phyloP scores from a whole-genome alignment of 2,113 vertebrate genomes.

The Hylia prasina region DNA sequence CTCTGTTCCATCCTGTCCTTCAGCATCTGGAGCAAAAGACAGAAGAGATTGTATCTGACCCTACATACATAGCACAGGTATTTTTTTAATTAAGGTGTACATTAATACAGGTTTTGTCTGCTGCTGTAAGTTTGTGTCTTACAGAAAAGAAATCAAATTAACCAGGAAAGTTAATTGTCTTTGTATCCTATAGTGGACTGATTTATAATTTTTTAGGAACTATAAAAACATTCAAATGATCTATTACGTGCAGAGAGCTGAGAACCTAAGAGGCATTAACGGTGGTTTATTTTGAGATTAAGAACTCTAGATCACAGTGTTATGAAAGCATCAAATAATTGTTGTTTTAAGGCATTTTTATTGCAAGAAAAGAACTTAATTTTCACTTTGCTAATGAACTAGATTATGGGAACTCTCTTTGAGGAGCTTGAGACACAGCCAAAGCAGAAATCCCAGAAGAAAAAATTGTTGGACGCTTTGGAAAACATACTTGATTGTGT shows the following conservation, averaged over 20 bases:
- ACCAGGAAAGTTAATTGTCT: neutral
- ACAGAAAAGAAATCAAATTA: neutral
- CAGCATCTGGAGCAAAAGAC: constrained; percentile 74
- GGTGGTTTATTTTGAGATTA: neutral
- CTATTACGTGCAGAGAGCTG: neutral
- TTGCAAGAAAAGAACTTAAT: neutral
- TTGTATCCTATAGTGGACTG: neutral
- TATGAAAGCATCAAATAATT: neutral
- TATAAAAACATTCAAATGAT: neutral
- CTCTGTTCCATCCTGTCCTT: constrained; percentile 76
- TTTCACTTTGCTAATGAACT: neutral
- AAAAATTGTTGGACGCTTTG: constrained; percentile 71
- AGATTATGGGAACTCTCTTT: constrained; percentile 80
- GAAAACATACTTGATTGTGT: constrained; percentile 76
- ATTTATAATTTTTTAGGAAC: neutral
- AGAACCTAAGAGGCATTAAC: neutral
- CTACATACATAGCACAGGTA: constrained; percentile 82
- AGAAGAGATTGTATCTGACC: constrained; percentile 88
- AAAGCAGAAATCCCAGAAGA: constrained; percentile 67
- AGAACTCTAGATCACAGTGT: neutral
- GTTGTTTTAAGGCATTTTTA: neutral
- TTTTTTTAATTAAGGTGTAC: neutral
- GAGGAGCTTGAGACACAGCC: constrained; percentile 57
- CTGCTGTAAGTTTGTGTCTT: neutral
- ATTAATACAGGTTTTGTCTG: neutral